These are phyloP conservation scores for Heliothis peltigera DNA, from an alignment of 2,888 invertebrate species.

Conservation along the genomic window DNA sequence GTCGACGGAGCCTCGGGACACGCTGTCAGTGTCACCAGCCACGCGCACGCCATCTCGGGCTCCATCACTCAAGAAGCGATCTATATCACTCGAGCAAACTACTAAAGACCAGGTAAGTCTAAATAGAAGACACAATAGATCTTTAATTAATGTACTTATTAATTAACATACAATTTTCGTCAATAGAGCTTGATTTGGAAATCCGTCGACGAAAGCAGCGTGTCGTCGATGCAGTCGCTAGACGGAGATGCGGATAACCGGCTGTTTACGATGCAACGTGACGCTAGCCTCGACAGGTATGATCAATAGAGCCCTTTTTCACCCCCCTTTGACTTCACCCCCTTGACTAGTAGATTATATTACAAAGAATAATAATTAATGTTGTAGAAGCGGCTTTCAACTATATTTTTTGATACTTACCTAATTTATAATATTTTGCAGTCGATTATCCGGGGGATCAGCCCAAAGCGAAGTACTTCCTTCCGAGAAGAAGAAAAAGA, in stretches of 20 bases:
- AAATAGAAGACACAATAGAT: background rate
- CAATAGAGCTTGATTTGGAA: conserved; percentile 93
- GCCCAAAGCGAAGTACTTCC: conserved; percentile 95
- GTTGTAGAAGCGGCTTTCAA: background rate
- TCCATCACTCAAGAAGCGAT: conserved; percentile 87
- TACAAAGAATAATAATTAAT: too few species aligned
- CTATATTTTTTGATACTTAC: background rate
- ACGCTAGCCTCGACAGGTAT: conserved; percentile 94
- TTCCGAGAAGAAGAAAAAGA: conserved; percentile 94
- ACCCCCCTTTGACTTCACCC: too few species aligned
- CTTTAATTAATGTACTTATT: background rate
- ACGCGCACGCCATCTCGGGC: conserved; percentile 80
- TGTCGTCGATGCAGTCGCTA: conserved; percentile 95
- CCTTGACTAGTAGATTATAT: too few species aligned
- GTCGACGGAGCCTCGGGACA: conserved; percentile 87
- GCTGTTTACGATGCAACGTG: conserved; percentile 91
- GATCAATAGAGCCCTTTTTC: too few species aligned
- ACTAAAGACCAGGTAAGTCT: conserved; percentile 84
- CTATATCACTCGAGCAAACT: conserved; percentile 87
- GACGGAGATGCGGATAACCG: conserved; percentile 91
- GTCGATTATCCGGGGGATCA: conserved; percentile 95
- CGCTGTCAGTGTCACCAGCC: conserved; percentile 79
- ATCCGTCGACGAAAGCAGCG: conserved; percentile 95
- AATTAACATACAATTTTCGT: conserved; percentile 1
- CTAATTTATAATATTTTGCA: conserved; percentile 64